A percentile compares a stretch with the other conserved stretches of the same genome.
Conservation (phyloP, 2,113 vertebrate genomes). For the Thunnus maccoyii region DNA sequence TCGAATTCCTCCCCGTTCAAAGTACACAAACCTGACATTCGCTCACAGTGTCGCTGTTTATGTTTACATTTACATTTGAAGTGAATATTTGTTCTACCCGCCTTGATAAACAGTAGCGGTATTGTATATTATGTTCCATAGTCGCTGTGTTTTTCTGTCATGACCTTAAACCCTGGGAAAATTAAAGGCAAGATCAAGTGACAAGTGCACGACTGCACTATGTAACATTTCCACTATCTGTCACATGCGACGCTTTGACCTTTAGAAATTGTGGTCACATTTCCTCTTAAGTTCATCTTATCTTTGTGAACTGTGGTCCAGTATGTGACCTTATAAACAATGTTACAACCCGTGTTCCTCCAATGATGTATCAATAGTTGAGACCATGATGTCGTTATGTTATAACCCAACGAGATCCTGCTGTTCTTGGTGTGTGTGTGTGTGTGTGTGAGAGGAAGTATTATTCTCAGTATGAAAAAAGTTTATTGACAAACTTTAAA, state of each 20-base stretch:
- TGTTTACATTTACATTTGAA: conserved; percentile 58
- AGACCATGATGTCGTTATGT: too few species aligned
- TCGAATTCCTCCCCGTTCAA: conserved; percentile 36
- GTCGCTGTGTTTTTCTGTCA: conserved; percentile 47
- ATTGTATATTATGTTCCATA: conserved; percentile 64
- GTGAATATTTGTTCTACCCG: conserved; percentile 63
- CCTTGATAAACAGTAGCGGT: conserved; percentile 54
- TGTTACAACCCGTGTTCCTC: not conserved
- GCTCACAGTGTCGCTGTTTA: conserved; percentile 33
- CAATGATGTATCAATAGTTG: not conserved
- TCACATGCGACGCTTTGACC: conserved; percentile 9
- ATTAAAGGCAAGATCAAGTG: conserved; percentile 31
- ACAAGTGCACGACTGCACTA: not conserved
- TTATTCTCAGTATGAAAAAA: too few species aligned
- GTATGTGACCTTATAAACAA: not conserved
- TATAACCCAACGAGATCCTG: too few species aligned
- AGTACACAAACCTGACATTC: conserved; percentile 48
- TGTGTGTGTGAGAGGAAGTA: too few species aligned
- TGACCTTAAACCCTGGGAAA: conserved; percentile 58
- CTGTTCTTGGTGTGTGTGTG: too few species aligned
- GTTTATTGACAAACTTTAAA: too few species aligned
- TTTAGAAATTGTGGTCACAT: not conserved
- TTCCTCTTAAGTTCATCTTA: not conserved
- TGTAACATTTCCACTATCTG: conserved; percentile 27
- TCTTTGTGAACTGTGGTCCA: conserved; percentile 2